Evolutionary conservation across 2,888 invertebrate genomes (phyloP).

Genomic region (Drosophila cognata): DNA sequence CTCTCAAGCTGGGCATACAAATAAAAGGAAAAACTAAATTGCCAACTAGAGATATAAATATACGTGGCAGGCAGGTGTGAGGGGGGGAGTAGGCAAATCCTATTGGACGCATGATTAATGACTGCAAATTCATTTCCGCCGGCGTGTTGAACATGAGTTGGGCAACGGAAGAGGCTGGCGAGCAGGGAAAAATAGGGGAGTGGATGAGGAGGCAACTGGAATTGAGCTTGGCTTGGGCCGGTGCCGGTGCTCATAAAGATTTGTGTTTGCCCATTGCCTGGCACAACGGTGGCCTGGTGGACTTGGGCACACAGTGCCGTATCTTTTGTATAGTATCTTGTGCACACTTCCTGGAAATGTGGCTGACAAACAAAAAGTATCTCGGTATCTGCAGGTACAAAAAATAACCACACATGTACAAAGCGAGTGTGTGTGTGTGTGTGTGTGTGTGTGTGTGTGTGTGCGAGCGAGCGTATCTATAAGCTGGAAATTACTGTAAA

Average conservation of each 20-base stretch:
- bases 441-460: slow-evolving; percentile 23
- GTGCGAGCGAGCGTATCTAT: slow-evolving; percentile 42
- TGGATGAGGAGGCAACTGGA: neutral
- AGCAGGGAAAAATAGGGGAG: neutral
- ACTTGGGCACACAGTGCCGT: slow-evolving; percentile 28
- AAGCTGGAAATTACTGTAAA: slow-evolving; percentile 80
- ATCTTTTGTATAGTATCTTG: slow-evolving; percentile 66
- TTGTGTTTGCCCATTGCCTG: slow-evolving; percentile 52
- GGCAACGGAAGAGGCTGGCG: slow-evolving; percentile 9
- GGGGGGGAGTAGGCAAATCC: slow-evolving; percentile 44
- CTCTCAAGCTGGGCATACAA: neutral
- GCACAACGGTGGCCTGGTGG: slow-evolving; percentile 17
- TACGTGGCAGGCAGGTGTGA: neutral
- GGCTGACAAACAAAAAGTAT: slow-evolving; percentile 57
- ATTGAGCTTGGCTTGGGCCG: slow-evolving; percentile 19
- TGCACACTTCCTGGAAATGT: slow-evolving; percentile 71
- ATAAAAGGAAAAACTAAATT: neutral
- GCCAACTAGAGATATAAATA: slow-evolving; percentile 13
- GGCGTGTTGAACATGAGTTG: slow-evolving; percentile 24
- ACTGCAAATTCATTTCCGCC: slow-evolving; percentile 78
- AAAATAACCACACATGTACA: neutral
- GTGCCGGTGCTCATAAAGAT: slow-evolving; percentile 47
- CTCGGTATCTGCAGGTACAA: slow-evolving; percentile 63
- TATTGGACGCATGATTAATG: slow-evolving; percentile 81
- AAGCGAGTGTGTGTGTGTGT: slow-evolving; percentile 17